A percentile compares a stretch with the other conserved stretches of the same genome.
These are phyloP conservation scores for Corythornis cristatus DNA, from an alignment of 2,113 vertebrate genomes.

Conservation along the genomic window DNA sequence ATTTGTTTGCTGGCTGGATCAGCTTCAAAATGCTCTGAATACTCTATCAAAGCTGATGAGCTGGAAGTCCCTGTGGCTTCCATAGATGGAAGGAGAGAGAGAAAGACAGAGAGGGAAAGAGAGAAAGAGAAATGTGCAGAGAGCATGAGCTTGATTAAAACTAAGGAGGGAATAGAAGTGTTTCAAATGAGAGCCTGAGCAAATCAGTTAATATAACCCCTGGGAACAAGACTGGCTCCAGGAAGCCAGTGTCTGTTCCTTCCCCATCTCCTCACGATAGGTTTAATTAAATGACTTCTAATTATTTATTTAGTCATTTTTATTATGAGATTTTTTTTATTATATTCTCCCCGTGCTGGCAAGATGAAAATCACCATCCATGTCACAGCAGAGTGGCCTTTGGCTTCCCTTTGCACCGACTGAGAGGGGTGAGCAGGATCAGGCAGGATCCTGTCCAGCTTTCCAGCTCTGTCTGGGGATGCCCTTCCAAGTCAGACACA, in stretches of 20 bases:
- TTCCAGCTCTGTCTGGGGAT: neutral
- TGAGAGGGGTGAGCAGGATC: rapidly evolving
- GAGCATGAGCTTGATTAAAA: slow-evolving; percentile 1
- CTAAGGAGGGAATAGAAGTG: neutral
- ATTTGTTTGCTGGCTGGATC: slow-evolving; percentile 70
- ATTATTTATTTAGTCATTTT: slow-evolving; percentile 27
- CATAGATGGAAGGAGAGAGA: neutral
- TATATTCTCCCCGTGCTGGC: neutral
- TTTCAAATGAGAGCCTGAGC: neutral
- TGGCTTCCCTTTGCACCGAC: neutral
- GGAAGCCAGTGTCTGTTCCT: neutral
- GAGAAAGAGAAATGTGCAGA: neutral
- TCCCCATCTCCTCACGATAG: neutral
- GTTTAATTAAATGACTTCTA: slow-evolving; percentile 22
- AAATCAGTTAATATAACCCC: slow-evolving; percentile 17
- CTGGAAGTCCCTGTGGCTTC: slow-evolving; percentile 45
- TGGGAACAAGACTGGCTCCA: neutral
- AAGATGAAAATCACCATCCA: neutral
- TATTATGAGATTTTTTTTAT: neutral
- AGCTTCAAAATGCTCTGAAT: slow-evolving; percentile 36
- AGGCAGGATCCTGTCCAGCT: neutral
- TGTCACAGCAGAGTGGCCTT: neutral
- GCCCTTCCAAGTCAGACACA: neutral
- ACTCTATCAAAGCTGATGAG: slow-evolving; percentile 60
- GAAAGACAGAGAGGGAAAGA: neutral